phyloP scores from a whole-genome alignment of 2,113 vertebrate genomes.

The Clarias batrachus region DNA sequence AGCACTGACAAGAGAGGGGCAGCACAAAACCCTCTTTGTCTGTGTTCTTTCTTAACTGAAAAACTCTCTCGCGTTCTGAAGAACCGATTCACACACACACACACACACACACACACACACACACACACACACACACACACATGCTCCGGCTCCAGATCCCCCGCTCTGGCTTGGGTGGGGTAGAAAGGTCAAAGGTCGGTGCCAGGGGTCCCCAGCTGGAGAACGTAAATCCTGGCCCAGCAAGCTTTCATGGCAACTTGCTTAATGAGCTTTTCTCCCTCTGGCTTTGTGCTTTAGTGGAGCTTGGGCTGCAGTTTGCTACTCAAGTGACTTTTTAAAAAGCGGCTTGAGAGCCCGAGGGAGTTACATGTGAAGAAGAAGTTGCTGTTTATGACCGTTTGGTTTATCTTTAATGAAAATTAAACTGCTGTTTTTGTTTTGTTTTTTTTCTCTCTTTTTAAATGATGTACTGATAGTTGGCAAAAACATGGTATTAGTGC shows the following conservation, averaged over 20 bases:
- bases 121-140: constrained; percentile 47
- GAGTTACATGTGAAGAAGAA: not conserved
- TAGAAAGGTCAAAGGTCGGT: constrained; percentile 46
- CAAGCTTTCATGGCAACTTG: constrained; percentile 33
- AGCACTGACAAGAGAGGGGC: constrained; percentile 33
- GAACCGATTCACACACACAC: constrained; percentile 48
- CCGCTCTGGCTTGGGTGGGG: constrained; percentile 25
- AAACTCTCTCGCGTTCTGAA: constrained; percentile 27
- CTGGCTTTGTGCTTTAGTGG: constrained; percentile 23
- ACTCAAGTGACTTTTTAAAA: constrained; percentile 15
- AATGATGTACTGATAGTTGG: not conserved
- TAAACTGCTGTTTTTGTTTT: not conserved
- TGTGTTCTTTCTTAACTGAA: constrained; percentile 31
- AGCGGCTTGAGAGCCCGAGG: not conserved
- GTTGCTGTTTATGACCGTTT: not conserved
- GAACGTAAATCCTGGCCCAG: constrained; percentile 49
- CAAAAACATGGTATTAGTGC: no score
- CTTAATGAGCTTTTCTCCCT: constrained; percentile 38
- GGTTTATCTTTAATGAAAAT: not conserved
- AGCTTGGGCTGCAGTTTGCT: not conserved
- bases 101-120: constrained; percentile 31
- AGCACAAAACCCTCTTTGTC: constrained; percentile 51
- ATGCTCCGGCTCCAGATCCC: constrained; percentile 1
- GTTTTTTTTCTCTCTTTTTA: no score
- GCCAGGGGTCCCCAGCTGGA: constrained; percentile 53